A percentile compares a stretch with the other conserved stretches of the same genome.
Conservation (phyloP, 2,888 invertebrate species). For the Yponomeuta malinellus region DNA sequence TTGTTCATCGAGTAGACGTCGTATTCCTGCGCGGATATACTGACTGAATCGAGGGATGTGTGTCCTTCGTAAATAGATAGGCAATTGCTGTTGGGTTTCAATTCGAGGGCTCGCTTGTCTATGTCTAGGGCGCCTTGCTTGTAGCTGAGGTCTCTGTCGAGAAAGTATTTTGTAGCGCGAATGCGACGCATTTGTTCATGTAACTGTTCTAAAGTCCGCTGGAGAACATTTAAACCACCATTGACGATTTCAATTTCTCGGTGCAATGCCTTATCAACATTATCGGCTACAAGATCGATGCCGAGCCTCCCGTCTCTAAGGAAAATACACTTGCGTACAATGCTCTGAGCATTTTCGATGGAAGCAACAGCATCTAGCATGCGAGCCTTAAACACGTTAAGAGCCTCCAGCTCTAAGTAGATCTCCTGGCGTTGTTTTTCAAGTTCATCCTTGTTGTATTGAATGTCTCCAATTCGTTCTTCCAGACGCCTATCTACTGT, state of each 20-base stretch:
- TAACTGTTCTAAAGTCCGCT: slow-evolving; percentile 83
- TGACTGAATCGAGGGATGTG: slow-evolving; percentile 77
- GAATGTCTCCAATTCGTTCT: slow-evolving; percentile 88
- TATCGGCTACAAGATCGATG: slow-evolving; percentile 87
- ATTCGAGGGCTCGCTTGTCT: slow-evolving; percentile 81
- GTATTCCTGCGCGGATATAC: slow-evolving; percentile 85
- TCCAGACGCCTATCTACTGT: slow-evolving; percentile 86
- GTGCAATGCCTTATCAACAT: slow-evolving; percentile 86
- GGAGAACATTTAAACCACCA: slow-evolving; percentile 80
- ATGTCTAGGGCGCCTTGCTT: slow-evolving; percentile 87
- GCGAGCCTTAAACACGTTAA: slow-evolving; percentile 83
- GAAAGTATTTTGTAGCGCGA: slow-evolving; percentile 84
- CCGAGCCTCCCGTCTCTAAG: slow-evolving; percentile 85
- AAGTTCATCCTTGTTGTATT: slow-evolving; percentile 86
- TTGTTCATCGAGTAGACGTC: slow-evolving; percentile 82
- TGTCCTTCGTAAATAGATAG: slow-evolving; percentile 82
- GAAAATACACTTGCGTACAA: slow-evolving; percentile 85
- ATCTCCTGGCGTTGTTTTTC: slow-evolving; percentile 85
- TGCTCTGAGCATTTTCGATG: slow-evolving; percentile 79
- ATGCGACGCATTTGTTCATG: slow-evolving; percentile 89
- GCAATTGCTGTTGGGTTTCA: slow-evolving; percentile 82
- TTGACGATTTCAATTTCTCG: slow-evolving; percentile 87
- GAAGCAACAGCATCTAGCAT: slow-evolving; percentile 84
- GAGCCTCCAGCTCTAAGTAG: slow-evolving; percentile 84
- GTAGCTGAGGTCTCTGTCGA: slow-evolving; percentile 89